Conservation (phyloP, 2,797 vertebrate species). For the Nyctibius grandis region DNA sequence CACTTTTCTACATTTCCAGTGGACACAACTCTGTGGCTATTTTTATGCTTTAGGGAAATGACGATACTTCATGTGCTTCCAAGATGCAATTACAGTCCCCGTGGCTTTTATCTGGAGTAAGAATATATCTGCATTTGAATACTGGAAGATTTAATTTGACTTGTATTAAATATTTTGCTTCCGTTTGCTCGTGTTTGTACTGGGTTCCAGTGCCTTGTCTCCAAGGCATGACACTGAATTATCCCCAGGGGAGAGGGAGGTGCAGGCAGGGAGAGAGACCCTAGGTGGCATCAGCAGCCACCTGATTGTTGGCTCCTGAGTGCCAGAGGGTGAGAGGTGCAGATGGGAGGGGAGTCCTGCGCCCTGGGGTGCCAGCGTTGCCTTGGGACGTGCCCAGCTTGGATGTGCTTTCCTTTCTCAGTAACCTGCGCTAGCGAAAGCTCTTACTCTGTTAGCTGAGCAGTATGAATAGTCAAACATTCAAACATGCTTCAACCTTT, state of each 20-base stretch:
- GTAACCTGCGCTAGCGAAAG: not conserved
- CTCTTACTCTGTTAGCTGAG: not conserved
- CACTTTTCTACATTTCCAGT: not conserved
- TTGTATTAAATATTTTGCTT: not conserved
- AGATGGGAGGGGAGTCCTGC: not conserved
- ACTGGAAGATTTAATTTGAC: not conserved
- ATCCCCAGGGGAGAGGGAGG: not conserved
- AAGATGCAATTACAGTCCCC: not conserved
- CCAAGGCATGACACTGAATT: not conserved
- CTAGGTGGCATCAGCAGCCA: slow-evolving; percentile 55
- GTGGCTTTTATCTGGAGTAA: not conserved
- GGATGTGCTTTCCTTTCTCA: not conserved
- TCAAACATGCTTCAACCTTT: not conserved
- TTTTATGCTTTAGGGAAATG: not conserved
- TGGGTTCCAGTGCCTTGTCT: not conserved
- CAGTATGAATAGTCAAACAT: not conserved
- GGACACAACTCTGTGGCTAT: not conserved
- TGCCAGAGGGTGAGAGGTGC: not conserved
- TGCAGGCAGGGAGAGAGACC: slow-evolving; percentile 31
- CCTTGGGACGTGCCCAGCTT: accelerated
- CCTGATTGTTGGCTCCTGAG: not conserved
- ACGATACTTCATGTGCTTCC: not conserved
- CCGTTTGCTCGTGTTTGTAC: not conserved
- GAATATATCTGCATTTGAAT: not conserved
- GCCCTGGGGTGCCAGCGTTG: not conserved